Conservation (phyloP, 1,140 invertebrate genomes). For the Drosophila teissieri region DNA sequence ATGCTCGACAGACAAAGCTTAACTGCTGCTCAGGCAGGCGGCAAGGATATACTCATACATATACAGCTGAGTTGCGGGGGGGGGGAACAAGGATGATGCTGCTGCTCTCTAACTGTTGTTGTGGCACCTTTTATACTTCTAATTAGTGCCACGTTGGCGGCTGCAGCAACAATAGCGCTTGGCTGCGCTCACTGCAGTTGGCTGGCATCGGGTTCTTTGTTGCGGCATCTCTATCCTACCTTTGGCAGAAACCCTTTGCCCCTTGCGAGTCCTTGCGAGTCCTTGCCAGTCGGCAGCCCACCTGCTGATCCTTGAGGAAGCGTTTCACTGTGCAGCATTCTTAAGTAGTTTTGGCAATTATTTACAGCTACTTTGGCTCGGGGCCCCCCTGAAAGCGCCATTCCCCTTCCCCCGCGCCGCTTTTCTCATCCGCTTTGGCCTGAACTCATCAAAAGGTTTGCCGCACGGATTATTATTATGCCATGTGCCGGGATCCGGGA, state of each 20-base stretch:
- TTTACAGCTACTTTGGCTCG: conserved; percentile 77
- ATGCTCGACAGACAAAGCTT: conserved; percentile 69
- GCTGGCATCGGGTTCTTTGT: conserved; percentile 57
- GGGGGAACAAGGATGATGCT: conserved; percentile 19
- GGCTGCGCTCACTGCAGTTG: conserved; percentile 61
- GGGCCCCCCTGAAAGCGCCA: neutral
- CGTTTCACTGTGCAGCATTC: conserved; percentile 74
- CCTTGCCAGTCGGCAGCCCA: neutral
- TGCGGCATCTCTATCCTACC: conserved; percentile 46
- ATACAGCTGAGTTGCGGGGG: neutral
- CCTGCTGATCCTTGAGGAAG: conserved; percentile 61
- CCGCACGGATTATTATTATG: conserved; percentile 81
- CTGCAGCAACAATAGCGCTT: conserved; percentile 59
- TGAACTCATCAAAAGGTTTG: conserved; percentile 65
- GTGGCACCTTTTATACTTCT: conserved; percentile 81
- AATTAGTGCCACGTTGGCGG: conserved; percentile 77
- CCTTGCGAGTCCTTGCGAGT: no score
- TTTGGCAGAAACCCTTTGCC: neutral
- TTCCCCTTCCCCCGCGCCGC: neutral
- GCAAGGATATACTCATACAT: neutral
- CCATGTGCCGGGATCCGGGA: conserved; percentile 37
- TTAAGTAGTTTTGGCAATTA: conserved; percentile 83
- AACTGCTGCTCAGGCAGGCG: conserved; percentile 25
- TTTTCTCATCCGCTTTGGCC: conserved; percentile 40
- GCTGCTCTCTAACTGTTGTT: conserved; percentile 65